Percentiles rank a stretch among this genome's conserved stretches.
Evolutionary conservation across 2,113 vertebrate species (phyloP).

Genomic region (Carassius carassius): DNA sequence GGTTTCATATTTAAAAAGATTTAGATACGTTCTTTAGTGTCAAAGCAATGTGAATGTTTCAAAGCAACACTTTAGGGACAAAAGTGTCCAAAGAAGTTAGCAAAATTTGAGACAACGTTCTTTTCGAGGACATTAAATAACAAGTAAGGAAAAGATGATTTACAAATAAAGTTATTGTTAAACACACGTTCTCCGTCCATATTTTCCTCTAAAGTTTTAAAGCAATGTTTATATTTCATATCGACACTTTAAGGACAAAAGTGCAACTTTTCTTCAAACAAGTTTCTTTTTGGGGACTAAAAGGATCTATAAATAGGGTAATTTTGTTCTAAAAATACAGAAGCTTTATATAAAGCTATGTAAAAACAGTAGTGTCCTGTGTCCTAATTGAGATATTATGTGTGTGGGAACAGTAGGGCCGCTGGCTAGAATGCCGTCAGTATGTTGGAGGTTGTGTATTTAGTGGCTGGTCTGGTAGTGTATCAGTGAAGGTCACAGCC

Average conservation of each 20-base stretch:
- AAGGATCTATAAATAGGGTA: neutral
- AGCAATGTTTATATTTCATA: neutral
- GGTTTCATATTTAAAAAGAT: neutral
- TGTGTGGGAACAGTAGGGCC: conserved; percentile 20
- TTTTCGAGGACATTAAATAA: neutral
- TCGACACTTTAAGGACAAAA: neutral
- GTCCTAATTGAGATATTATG: neutral
- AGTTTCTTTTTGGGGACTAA: neutral
- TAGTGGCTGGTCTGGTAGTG: conserved; percentile 40
- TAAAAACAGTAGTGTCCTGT: conserved; percentile 6
- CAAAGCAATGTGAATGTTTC: neutral
- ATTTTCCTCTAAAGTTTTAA: neutral
- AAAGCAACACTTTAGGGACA: neutral
- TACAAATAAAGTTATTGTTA: neutral
- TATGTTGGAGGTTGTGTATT: conserved; percentile 41
- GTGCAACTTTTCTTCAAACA: neutral
- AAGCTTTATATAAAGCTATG: neutral
- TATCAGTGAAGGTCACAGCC: conserved; percentile 40
- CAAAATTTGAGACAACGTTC: neutral
- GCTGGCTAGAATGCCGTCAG: conserved; percentile 6
- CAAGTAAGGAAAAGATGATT: neutral
- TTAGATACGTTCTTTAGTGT: neutral
- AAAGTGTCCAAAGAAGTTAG: neutral
- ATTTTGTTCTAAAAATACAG: neutral
- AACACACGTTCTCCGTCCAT: neutral